Percentiles rank a stretch among this genome's conserved stretches.
phyloP scores from a whole-genome alignment of 2,113 vertebrate genomes.

The Actenoides hombroni region DNA sequence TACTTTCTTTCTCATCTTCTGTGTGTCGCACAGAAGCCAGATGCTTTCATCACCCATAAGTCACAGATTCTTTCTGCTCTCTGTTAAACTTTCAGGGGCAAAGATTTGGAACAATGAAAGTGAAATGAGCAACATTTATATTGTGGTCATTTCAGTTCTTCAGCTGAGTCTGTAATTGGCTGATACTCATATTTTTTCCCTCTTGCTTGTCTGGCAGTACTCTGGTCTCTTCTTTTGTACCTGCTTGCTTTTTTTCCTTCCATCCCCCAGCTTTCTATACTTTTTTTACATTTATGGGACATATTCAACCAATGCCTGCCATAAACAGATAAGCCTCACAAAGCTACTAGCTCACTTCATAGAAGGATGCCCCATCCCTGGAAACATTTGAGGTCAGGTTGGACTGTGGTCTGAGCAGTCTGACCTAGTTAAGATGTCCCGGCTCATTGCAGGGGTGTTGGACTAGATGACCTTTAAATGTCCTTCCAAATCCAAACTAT shows the following conservation, averaged over 20 bases:
- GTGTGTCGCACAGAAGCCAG: neutral
- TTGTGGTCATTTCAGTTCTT: neutral
- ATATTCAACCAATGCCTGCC: neutral
- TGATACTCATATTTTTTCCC: neutral
- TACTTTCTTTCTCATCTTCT: conserved; percentile 6
- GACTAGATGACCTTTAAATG: neutral
- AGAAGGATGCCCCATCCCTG: neutral
- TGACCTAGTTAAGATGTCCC: neutral
- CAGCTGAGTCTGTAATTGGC: neutral
- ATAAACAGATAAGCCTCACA: neutral
- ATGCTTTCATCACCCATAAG: neutral
- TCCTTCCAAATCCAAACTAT: neutral
- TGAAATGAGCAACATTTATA: conserved; percentile 5
- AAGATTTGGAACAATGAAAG: conserved; percentile 29
- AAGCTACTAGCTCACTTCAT: neutral
- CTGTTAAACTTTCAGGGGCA: neutral
- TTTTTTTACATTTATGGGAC: neutral
- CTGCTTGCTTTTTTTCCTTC: neutral
- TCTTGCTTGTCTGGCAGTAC: neutral
- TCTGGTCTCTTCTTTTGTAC: neutral
- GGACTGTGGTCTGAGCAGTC: neutral
- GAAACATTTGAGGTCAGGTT: neutral
- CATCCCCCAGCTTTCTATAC: neutral
- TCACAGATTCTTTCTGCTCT: neutral
- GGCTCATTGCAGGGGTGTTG: neutral